Percentiles rank a stretch among this genome's conserved stretches.
phyloP scores from a whole-genome alignment of 1,140 invertebrate genomes.

The Maniola jurtina region DNA sequence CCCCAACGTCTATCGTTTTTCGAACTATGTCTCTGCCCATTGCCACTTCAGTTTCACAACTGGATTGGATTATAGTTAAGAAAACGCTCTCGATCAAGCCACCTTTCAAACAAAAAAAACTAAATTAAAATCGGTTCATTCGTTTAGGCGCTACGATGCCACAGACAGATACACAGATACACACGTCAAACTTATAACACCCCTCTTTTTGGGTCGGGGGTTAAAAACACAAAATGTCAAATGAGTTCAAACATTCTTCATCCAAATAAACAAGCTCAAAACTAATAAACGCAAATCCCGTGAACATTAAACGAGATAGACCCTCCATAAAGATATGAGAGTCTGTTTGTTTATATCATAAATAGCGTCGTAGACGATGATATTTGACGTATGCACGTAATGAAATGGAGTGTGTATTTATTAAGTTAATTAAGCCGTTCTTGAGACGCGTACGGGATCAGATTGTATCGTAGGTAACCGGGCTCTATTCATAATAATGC shows the following conservation, averaged over 20 bases:
- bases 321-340: conserved; percentile 18
- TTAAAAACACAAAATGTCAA: too few species aligned
- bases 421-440: conserved; percentile 74
- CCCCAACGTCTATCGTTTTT: too few species aligned
- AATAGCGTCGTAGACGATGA: conserved; percentile 37
- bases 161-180: too few species aligned
- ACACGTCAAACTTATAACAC: too few species aligned
- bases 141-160: too few species aligned
- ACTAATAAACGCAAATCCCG: conserved; percentile 17
- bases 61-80: too few species aligned
- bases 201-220: too few species aligned
- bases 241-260: background rate
- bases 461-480: conserved; percentile 20
- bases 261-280: conserved; percentile 3
- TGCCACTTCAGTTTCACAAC: too few species aligned
- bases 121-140: too few species aligned
- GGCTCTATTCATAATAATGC: conserved; percentile 16
- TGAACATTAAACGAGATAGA: conserved; percentile 11
- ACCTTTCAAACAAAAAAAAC: too few species aligned
- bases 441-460: conserved; percentile 37
- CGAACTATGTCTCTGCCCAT: too few species aligned
- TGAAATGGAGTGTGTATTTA: conserved; percentile 76
- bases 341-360: conserved; percentile 19
- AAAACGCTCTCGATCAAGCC: too few species aligned
- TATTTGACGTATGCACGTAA: conserved; percentile 73